Evolutionary conservation across 2,888 invertebrate species (phyloP), one percentile per base, ranked within the genome.

Genomic region (Selenia dentaria): DNA sequence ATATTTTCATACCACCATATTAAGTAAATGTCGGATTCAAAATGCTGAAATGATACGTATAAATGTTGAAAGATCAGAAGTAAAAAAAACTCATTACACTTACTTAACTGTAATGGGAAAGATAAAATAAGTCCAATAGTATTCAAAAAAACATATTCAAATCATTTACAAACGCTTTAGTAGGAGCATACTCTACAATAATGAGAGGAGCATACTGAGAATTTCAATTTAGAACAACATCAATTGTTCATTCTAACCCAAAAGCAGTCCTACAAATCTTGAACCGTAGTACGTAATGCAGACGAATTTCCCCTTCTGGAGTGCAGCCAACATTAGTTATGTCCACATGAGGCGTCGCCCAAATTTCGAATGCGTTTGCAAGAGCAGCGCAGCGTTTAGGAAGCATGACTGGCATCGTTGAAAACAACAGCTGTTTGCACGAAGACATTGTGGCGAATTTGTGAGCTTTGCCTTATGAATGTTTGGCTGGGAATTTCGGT

Each of bases 241-340:
- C 22, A 22, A 22, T 22, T 22, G 22, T 8, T 8, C 22, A 22
- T 6, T 16, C 9, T 36, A 26, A 13, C 8, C 10, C 6, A 6
- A 25, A 27, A 26, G 13, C 24, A 9, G 24, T 35, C 14, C n/a
- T 11, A 9, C 24, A 18, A 18, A 28, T 34, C 28, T 25, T 38
- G 24, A 45, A 25, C 25, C 3, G 25, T 11, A 24, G 20, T 22
- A 32, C 16, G 24, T 37, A 41, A 47, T 41, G 36, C 32, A 41
- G 39, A 39, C 29, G 25, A 48, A 42, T 41, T 47, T 29, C 27
- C 14, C 11, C 31, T 16, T 27, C 43, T 59, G 62, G 59, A 59
- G 33, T 41, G 27, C 24, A 45, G 57, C 59, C 59, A 59, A 49
- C 53, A 42, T 48, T 41, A 24, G 48, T 54, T 52, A 56, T 51